These are phyloP conservation scores for Drosophila affinis DNA, from an alignment of 2,888 invertebrate species.

Conservation along the genomic window DNA sequence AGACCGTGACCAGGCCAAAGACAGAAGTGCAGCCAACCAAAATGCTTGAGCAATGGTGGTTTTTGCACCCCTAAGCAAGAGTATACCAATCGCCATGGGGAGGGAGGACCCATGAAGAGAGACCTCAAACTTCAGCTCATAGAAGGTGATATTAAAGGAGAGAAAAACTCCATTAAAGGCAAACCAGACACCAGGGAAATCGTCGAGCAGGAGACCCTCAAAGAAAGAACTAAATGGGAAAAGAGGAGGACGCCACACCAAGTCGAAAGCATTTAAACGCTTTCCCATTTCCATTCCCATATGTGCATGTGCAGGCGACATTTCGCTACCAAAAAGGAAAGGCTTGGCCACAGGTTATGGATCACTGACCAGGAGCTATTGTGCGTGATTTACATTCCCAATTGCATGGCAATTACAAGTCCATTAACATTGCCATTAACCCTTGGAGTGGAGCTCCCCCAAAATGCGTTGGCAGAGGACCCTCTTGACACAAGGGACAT, in stretches of 20 bases:
- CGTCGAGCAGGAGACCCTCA: no score
- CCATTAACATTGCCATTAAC: slow-evolving; percentile 77
- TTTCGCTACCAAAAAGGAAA: slow-evolving; percentile 11
- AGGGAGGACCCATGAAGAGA: background rate
- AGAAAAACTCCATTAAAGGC: background rate
- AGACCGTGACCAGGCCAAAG: slow-evolving; percentile 33
- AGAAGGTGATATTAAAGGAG: background rate
- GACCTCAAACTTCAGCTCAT: background rate
- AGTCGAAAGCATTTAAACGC: background rate
- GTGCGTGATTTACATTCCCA: slow-evolving; percentile 60
- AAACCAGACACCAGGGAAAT: no score
- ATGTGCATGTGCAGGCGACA: slow-evolving; percentile 36
- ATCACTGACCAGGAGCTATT: slow-evolving; percentile 33
- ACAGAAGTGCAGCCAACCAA: slow-evolving; percentile 28
- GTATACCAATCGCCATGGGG: no score
- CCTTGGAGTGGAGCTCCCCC: slow-evolving; percentile 60
- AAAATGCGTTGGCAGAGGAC: background rate
- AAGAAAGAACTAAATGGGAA: no score
- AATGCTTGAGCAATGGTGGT: slow-evolving; percentile 29
- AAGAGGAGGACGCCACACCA: background rate
- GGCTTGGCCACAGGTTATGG: slow-evolving; percentile 15
- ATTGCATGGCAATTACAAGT: slow-evolving; percentile 70
- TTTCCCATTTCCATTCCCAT: slow-evolving; percentile 12
- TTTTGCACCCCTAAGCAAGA: slow-evolving; percentile 9
- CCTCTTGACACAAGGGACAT: slow-evolving; percentile 12